phyloP scores from a whole-genome alignment of 2,797 vertebrate species.

The Anguilla megastoma region DNA sequence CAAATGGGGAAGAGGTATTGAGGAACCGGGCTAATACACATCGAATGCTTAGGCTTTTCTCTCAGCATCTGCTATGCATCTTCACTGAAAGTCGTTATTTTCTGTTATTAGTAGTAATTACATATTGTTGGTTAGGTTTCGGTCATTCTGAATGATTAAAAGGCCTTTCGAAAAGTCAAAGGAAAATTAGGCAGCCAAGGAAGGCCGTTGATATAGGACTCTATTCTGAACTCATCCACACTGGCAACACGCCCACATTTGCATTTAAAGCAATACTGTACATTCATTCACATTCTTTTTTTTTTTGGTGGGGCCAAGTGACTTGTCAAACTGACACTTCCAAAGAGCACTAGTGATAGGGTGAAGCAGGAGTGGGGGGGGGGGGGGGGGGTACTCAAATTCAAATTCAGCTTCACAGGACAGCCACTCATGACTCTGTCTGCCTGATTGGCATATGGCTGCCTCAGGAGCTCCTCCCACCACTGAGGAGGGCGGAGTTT shows the following conservation, averaged over 20 bases:
- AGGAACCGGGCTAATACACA: background rate
- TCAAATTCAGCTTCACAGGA: constrained; percentile 67
- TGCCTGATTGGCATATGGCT: background rate
- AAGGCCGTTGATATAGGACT: constrained; percentile 70
- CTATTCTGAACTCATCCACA: constrained; percentile 62
- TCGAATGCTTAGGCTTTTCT: background rate
- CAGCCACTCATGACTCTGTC: constrained; percentile 52
- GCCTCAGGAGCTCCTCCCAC: background rate
- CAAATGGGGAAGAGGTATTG: background rate
- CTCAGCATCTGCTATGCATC: background rate
- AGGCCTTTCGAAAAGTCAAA: constrained; percentile 30
- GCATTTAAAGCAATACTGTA: constrained; percentile 70
- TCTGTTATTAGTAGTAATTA: background rate
- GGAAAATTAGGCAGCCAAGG: constrained; percentile 59
- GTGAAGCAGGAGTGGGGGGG: constrained; percentile 64
- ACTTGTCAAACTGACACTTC: constrained; percentile 64
- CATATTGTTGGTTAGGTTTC: background rate
- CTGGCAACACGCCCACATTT: constrained; percentile 69
- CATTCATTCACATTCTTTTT: constrained; percentile 86
- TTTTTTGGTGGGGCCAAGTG: background rate
- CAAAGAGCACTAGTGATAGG: constrained; percentile 81
- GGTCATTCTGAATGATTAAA: constrained; percentile 2
- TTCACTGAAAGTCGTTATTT: constrained; percentile 5
- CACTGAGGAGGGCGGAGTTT: background rate
- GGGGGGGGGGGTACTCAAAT: constrained; percentile 37